Base-by-base conservation (phyloP, 2,888 invertebrate genomes). In the Tinea trinotella region DNA sequence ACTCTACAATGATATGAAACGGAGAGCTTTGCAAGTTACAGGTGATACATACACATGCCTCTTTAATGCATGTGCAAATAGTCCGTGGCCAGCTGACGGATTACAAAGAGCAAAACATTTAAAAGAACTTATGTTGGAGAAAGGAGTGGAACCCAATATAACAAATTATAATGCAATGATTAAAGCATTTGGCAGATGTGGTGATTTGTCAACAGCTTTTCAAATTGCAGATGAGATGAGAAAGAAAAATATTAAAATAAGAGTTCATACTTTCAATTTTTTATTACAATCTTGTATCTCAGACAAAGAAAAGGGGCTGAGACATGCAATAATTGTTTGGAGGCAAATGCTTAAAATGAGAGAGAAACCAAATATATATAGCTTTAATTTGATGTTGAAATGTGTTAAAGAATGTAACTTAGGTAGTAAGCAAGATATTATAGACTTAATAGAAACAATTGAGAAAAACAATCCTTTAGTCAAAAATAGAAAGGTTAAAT, bases 151-250 rank as follows among this genome's bases (percentile, higher is more conserved):
- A 59, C 90, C 93, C 2, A 95, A 95, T 68, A 71, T 89, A 1
- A 90, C 90, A 5, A 94, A 93, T 66, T 97, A 94, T 66, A 92
- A 96, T 84, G 90, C 93, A 2, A 93, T 97, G 92, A 94, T 97
- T 24, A 97, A 96, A 85, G 95, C 96, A 1, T 98, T 94, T 81
- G 96, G 95, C 0, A 87, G 92, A 57, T 93, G 93, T 75, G 93
- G 93, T 0, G 93, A 95, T 70, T 69, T 95, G 13, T 67, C 88
- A 56, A 91, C 90, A 34, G 94, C 97, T 1, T 97, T 96, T 74
- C 70, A 88, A 66, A 71, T 97, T 55, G 93, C 92, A 1, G 97
- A 98, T 81, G 94, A 96, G 84, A 95, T 97, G 93, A 66, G 86
- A 1, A 81, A 89, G 44, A 90, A 90, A 56, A 78, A 87, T 53